Conservation (phyloP, 37 sponge, comb jelly and placozoan species). For the Hormiphora californensis region DNA sequence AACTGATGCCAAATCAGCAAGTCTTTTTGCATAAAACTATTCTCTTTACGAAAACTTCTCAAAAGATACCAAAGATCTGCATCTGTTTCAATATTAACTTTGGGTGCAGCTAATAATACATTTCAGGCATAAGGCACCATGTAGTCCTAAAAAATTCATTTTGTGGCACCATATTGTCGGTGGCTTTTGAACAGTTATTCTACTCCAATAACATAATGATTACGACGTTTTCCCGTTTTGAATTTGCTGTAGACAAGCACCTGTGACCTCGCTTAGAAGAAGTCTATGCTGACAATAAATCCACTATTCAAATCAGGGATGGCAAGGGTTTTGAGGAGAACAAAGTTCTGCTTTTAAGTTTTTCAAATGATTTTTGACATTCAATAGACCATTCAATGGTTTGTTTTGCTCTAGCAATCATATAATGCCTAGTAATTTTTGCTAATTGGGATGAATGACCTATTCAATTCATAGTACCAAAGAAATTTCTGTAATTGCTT, state of each 20-base stretch:
- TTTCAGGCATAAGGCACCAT: background rate
- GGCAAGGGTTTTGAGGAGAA: background rate
- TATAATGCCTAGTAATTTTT: background rate
- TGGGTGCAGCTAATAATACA: too few species aligned
- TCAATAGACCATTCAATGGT: background rate
- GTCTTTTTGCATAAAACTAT: background rate
- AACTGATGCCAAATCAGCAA: too few species aligned
- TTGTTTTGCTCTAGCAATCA: background rate
- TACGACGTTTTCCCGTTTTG: background rate
- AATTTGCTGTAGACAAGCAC: background rate
- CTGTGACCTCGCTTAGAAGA: slow-evolving; percentile 8
- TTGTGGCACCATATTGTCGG: background rate
- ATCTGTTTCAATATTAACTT: too few species aligned
- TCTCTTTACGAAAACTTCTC: background rate
- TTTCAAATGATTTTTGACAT: background rate
- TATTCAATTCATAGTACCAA: background rate
- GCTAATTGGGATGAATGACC: background rate
- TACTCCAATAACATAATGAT: background rate
- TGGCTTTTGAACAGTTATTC: background rate
- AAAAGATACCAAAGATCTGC: background rate
- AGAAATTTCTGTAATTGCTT: background rate
- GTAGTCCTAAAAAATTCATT: background rate
- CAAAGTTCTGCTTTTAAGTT: background rate
- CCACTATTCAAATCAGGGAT: background rate
- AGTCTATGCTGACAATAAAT: background rate